Evolutionary conservation across 2,888 invertebrate species (phyloP).

Genomic region (Drosophila pullipes): DNA sequence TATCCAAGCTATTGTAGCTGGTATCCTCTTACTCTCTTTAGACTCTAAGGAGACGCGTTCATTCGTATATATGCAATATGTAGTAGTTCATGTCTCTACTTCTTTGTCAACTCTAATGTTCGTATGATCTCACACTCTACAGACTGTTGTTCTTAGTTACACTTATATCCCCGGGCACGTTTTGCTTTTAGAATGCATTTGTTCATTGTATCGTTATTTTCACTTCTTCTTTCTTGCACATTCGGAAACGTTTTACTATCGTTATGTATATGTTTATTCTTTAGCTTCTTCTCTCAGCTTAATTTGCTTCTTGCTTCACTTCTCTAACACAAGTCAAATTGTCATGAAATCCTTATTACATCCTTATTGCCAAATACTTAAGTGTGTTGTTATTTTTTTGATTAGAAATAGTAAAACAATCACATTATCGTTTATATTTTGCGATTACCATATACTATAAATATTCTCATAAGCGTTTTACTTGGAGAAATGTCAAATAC

Average conservation of each 20-base stretch:
- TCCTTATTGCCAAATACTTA: background rate
- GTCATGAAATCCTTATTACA: background rate
- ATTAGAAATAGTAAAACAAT: background rate
- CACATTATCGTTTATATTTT: background rate
- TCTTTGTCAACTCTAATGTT: too few species aligned
- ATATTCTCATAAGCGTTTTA: background rate
- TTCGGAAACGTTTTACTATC: background rate
- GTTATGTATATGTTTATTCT: background rate
- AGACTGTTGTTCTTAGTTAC: background rate
- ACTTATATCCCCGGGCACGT: background rate
- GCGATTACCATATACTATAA: background rate
- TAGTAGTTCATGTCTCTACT: too few species aligned
- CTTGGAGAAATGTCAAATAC: background rate
- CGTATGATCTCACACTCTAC: too few species aligned
- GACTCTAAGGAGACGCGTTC: background rate
- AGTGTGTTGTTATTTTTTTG: background rate
- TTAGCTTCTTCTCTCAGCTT: too few species aligned
- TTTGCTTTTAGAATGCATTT: background rate
- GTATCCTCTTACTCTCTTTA: background rate
- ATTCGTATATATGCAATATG: background rate
- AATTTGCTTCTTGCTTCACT: background rate
- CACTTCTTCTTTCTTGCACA: background rate
- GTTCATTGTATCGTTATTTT: background rate
- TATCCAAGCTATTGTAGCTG: background rate
- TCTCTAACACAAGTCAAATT: background rate